Percentiles rank a stretch among this genome's conserved stretches.
These are phyloP conservation scores for Corythornis cristatus DNA, from an alignment of 2,113 vertebrate species.

Conservation along the genomic window DNA sequence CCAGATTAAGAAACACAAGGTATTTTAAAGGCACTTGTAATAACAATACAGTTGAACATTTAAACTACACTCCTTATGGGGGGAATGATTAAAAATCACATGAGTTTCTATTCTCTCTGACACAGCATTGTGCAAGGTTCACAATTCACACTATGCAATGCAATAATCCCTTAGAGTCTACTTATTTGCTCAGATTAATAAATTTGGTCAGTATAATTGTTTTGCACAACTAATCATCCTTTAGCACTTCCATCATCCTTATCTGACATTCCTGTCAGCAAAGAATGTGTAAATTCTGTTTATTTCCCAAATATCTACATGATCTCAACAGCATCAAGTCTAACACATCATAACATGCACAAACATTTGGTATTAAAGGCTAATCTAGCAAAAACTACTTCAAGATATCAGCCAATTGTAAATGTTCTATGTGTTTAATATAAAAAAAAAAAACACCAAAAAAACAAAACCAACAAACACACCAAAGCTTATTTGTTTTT, in stretches of 20 bases:
- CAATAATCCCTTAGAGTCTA: background rate
- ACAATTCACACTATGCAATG: background rate
- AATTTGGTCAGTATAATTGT: background rate
- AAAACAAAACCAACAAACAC: too few relatives aligned
- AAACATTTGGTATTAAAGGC: background rate
- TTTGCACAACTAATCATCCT: background rate
- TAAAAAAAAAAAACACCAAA: background rate
- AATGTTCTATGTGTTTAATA: background rate
- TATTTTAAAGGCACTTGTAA: background rate
- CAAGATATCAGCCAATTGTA: background rate
- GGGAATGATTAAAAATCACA: too few relatives aligned
- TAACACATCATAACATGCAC: background rate
- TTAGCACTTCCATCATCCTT: background rate
- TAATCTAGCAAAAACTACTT: background rate
- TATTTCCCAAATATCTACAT: background rate
- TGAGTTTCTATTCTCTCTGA: background rate
- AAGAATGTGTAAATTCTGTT: background rate
- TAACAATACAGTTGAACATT: background rate
- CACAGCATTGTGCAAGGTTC: background rate
- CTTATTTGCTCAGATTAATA: background rate
- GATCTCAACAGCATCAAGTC: background rate
- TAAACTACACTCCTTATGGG: background rate
- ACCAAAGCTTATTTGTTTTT: background rate
- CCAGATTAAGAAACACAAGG: background rate
- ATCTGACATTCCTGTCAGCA: background rate